Evolutionary conservation across 2,797 vertebrate species (phyloP).

Genomic region (Lacerta agilis): DNA sequence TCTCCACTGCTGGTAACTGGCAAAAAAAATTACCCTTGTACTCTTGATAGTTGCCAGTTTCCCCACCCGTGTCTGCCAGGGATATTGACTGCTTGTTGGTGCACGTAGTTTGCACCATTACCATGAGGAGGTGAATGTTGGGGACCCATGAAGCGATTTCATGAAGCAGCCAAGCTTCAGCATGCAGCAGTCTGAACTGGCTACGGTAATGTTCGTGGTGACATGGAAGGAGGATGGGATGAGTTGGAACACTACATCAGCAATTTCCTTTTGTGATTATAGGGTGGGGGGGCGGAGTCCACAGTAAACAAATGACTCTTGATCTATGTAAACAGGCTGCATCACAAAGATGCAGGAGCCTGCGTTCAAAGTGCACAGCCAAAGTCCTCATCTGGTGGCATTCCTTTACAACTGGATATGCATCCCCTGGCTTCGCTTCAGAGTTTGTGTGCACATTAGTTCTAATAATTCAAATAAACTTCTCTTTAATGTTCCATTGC

Average conservation of each 20-base stretch:
- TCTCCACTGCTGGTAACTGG: not conserved
- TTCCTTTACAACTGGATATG: not conserved
- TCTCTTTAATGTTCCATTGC: not conserved
- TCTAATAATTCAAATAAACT: not conserved
- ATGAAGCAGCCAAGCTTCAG: not conserved
- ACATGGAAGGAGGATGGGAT: not conserved
- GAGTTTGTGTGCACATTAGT: not conserved
- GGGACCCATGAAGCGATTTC: not conserved
- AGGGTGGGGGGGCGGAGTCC: not conserved
- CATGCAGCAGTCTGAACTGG: not conserved
- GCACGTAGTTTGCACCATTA: not conserved
- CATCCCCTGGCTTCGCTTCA: not conserved
- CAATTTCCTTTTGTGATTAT: not conserved
- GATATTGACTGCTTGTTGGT: not conserved
- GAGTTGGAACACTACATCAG: not conserved
- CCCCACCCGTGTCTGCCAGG: not conserved
- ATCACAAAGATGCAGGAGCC: not conserved
- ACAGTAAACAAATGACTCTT: not conserved
- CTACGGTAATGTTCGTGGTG: not conserved
- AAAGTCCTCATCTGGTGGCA: not conserved
- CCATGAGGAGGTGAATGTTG: not conserved
- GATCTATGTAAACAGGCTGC: not conserved
- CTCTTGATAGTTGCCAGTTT: not conserved
- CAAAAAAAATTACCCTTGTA: not conserved
- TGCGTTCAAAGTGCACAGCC: not conserved